phyloP scores from a whole-genome alignment of 2,888 invertebrate genomes.

The Drosophila hamatofila region DNA sequence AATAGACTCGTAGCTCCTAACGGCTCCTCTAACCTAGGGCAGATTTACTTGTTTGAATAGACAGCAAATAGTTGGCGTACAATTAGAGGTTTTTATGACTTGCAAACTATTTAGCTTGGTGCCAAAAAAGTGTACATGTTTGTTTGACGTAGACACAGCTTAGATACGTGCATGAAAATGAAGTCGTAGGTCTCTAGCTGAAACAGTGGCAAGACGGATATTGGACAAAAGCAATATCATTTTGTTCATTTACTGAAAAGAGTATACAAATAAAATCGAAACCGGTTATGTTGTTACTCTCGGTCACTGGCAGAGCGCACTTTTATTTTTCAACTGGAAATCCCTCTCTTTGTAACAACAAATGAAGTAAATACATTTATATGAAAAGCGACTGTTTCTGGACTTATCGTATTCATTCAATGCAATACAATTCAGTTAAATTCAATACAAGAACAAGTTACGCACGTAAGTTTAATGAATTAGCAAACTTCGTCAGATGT shows the following conservation, averaged over 20 bases:
- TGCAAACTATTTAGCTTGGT: neutral
- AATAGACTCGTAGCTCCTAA: too few relatives aligned
- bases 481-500: neutral
- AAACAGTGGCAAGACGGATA: neutral
- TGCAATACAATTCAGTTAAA: too few relatives aligned
- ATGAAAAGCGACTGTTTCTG: slow-evolving; percentile 33
- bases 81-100: neutral
- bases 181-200: neutral
- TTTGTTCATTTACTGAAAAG: neutral
- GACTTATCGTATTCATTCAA: slow-evolving; percentile 8
- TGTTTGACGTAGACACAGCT: neutral
- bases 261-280: slow-evolving; percentile 4
- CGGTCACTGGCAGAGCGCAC: slow-evolving; percentile 6
- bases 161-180: neutral
- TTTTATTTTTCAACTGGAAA: slow-evolving; percentile 18
- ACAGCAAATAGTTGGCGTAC: neutral
- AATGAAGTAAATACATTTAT: slow-evolving; percentile 50
- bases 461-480: neutral
- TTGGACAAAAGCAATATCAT: slow-evolving; percentile 3
- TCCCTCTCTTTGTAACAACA: slow-evolving; percentile 39
- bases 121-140: neutral
- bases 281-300: slow-evolving; percentile 27
- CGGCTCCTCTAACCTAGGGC: neutral
- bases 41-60: neutral
- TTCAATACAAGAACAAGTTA: neutral